phyloP scores from a whole-genome alignment of 2,113 vertebrate species.

The Fulmarus glacialis region DNA sequence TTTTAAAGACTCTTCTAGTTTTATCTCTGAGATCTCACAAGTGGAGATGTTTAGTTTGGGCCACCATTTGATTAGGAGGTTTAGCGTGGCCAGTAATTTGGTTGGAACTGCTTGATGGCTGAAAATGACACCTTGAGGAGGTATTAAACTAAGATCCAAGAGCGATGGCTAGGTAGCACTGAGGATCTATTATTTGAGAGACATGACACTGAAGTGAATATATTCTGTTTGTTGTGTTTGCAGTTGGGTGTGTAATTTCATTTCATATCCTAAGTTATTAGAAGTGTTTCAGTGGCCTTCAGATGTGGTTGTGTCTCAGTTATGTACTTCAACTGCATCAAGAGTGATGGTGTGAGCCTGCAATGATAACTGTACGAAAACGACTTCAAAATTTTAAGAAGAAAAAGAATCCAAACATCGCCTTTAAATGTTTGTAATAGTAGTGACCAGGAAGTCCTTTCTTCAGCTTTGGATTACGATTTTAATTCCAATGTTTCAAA shows the following conservation, averaged over 20 bases:
- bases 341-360: background rate
- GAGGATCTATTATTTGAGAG: background rate
- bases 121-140: background rate
- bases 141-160: background rate
- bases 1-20: background rate
- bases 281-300: background rate
- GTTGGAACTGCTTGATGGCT: background rate
- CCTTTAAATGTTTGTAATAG: background rate
- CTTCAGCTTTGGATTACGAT: background rate
- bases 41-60: background rate
- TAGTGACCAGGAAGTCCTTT: background rate
- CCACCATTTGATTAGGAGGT: background rate
- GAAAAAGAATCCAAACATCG: background rate
- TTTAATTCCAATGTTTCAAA: background rate
- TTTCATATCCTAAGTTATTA: background rate
- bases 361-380: background rate
- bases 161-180: background rate
- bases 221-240: background rate
- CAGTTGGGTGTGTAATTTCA: background rate
- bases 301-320: background rate
- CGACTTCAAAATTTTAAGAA: background rate
- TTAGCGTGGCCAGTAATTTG: background rate
- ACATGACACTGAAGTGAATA: background rate
- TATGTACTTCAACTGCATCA: background rate
- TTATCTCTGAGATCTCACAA: background rate